A percentile compares a stretch with the other conserved stretches of the same genome.
Conservation (phyloP, 2,113 vertebrate genomes). For the Gobius niger region DNA sequence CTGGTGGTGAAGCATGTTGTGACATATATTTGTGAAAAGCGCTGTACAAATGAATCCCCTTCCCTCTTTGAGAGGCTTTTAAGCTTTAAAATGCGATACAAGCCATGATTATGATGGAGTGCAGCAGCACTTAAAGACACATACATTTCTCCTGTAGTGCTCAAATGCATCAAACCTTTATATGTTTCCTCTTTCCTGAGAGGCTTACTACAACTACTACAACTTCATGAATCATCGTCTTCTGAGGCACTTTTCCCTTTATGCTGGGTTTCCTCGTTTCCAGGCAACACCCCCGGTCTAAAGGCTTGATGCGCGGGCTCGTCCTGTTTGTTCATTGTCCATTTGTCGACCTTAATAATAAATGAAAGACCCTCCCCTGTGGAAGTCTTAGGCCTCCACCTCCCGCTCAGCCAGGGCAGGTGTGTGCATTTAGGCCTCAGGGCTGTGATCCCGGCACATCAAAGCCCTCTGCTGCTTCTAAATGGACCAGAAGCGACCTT, state of each 20-base stretch:
- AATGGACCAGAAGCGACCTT: no score
- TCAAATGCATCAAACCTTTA: neutral
- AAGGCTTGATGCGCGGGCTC: conserved; percentile 13
- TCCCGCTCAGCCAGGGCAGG: no score
- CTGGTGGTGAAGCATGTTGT: no score
- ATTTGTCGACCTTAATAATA: neutral
- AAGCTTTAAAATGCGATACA: no score
- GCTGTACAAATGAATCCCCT: no score
- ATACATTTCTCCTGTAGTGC: neutral
- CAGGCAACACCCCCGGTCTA: conserved; percentile 39
- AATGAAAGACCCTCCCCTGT: neutral
- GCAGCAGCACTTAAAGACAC: neutral
- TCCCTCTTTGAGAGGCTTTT: no score
- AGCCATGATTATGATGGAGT: no score
- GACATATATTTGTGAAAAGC: no score
- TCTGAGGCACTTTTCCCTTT: conserved; percentile 9
- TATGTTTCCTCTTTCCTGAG: neutral
- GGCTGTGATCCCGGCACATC: no score
- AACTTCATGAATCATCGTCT: conserved; percentile 47
- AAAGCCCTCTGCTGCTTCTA: neutral
- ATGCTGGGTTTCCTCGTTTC: conserved; percentile 20
- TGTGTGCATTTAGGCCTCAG: no score
- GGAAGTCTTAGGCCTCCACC: neutral
- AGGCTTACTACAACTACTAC: conserved; percentile 4
- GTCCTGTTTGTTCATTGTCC: neutral